These are phyloP conservation scores for Catocala sponsa DNA, from an alignment of 2,888 invertebrate genomes.

Conservation along the genomic window DNA sequence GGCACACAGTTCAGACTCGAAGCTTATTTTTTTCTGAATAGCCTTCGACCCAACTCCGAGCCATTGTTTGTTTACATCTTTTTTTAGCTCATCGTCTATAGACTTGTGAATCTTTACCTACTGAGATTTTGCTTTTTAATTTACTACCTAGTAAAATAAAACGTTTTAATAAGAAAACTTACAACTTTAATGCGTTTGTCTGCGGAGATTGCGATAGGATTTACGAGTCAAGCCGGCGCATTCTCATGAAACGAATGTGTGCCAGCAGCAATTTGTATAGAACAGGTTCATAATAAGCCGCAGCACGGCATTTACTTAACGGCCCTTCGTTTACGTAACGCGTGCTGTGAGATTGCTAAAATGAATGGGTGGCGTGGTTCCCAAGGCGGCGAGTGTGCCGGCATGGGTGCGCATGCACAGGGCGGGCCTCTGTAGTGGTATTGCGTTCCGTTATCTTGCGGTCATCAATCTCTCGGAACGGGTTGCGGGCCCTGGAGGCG, in stretches of 20 bases:
- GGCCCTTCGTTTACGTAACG: constrained; percentile 60
- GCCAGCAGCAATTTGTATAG: constrained; percentile 59
- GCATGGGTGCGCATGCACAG: constrained; percentile 55
- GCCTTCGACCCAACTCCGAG: constrained; percentile 67
- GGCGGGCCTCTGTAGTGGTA: constrained; percentile 69
- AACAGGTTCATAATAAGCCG: constrained; percentile 61
- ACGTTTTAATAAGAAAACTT: constrained; percentile 20
- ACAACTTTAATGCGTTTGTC: constrained; percentile 23
- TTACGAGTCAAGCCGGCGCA: constrained; percentile 27
- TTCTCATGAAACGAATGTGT: constrained; percentile 56
- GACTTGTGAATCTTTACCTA: constrained; percentile 41
- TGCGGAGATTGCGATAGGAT: constrained; percentile 36
- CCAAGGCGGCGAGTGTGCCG: constrained; percentile 57
- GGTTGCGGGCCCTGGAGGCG: constrained; percentile 74
- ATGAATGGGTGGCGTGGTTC: constrained; percentile 62
- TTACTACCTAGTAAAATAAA: constrained; percentile 37
- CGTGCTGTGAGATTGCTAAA: constrained; percentile 58
- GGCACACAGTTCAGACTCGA: constrained; percentile 59
- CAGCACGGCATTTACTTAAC: constrained; percentile 61
- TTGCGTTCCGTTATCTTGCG: constrained; percentile 81
- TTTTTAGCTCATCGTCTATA: constrained; percentile 62
- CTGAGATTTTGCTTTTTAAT: constrained; percentile 42
- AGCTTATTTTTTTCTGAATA: constrained; percentile 67
- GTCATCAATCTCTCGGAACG: constrained; percentile 81
- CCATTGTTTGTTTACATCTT: constrained; percentile 71